Percentiles rank a stretch among this genome's conserved stretches.
phyloP scores from a whole-genome alignment of 2,113 vertebrate species.

The Irena cyanogastra region DNA sequence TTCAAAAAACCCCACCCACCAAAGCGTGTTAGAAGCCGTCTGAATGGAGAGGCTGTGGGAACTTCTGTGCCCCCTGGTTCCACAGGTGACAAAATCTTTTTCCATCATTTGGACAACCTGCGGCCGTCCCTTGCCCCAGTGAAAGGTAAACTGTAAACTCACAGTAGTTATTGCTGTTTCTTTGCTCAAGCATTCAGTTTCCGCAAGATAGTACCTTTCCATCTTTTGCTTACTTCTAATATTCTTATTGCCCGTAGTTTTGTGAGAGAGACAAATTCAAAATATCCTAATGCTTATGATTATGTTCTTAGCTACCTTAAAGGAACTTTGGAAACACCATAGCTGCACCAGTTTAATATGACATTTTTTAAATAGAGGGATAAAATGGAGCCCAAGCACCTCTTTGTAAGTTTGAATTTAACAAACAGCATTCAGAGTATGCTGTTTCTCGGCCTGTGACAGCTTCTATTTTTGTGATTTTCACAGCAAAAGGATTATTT shows the following conservation, averaged over 20 bases:
- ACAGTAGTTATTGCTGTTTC: background rate
- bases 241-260: background rate
- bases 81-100: constrained; percentile 93
- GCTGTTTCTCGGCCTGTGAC: background rate
- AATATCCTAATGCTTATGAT: background rate
- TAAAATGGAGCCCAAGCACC: background rate
- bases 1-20: constrained; percentile 99
- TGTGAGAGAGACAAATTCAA: background rate
- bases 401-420: background rate
- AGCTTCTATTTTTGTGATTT: background rate
- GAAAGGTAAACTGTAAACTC: constrained; percentile 78
- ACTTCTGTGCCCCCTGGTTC: constrained; percentile 76
- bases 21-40: constrained; percentile 87
- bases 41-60: constrained; percentile 83
- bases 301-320: background rate
- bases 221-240: background rate
- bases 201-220: background rate
- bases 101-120: constrained; percentile 96
- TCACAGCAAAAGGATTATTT: background rate
- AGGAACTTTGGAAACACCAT: background rate
- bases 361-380: background rate
- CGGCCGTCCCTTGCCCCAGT: constrained; percentile 92
- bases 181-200: background rate
- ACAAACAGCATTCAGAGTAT: background rate
- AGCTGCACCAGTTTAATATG: background rate